Evolutionary conservation across 2,888 invertebrate genomes (phyloP).

Genomic region (Ormyrus pomaceus): DNA sequence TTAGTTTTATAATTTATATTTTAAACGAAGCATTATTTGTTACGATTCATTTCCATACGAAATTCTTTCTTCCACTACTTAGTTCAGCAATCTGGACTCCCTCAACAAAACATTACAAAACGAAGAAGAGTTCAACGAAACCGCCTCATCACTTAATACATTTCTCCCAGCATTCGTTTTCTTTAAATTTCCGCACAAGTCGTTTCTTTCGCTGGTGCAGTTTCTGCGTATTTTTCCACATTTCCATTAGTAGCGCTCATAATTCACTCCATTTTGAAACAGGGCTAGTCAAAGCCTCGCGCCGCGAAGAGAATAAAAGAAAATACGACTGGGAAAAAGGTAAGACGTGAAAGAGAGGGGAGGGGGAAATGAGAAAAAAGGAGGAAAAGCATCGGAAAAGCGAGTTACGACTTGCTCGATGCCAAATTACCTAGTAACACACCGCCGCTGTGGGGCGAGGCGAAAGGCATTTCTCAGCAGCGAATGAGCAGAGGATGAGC

Average conservation of each 20-base stretch:
- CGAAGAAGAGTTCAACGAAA: neutral
- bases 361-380: neutral
- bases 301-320: neutral
- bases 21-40: too few relatives aligned
- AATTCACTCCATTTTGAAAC: conserved; percentile 27
- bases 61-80: neutral
- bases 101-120: neutral
- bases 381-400: conserved; percentile 6
- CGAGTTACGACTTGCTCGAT: neutral
- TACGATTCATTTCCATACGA: too few relatives aligned
- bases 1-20: too few relatives aligned
- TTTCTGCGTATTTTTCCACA: too few relatives aligned
- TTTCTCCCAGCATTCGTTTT: neutral
- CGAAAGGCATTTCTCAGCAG: neutral
- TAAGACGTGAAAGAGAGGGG: neutral
- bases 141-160: neutral
- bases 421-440: conserved; percentile 36
- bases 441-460: neutral
- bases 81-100: neutral
- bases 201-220: too few relatives aligned
- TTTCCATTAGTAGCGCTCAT: neutral
- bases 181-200: neutral
- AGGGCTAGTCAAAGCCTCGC: conserved; percentile 9
- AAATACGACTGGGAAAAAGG: neutral
- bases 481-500: neutral